Conservation (phyloP, 2,888 invertebrate species). For the Clusia tigrina region DNA sequence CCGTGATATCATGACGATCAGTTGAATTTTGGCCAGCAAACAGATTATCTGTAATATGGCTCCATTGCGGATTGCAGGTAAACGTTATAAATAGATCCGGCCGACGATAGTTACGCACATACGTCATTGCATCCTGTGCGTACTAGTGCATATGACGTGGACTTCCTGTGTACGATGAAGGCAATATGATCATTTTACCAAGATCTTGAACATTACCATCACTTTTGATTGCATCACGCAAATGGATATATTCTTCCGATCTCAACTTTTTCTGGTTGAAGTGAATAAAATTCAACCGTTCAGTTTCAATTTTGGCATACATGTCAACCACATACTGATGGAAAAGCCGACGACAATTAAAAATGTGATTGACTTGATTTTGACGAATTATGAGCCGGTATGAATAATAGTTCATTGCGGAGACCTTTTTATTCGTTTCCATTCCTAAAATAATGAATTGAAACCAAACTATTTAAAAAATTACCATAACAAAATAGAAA, state of each 20-base stretch:
- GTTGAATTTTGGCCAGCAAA: constrained; percentile 18
- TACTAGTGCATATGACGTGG: constrained; percentile 37
- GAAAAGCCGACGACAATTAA: too few relatives aligned
- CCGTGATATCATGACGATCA: constrained; percentile 27
- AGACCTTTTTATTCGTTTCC: too few relatives aligned
- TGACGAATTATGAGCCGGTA: too few relatives aligned
- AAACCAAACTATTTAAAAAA: too few relatives aligned
- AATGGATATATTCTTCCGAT: constrained; percentile 50
- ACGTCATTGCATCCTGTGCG: constrained; percentile 29
- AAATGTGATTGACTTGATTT: too few relatives aligned
- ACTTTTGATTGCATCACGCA: constrained; percentile 49
- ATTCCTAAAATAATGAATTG: too few relatives aligned
- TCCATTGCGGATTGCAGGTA: too few relatives aligned
- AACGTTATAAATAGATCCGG: constrained; percentile 26
- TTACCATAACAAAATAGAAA: too few relatives aligned
- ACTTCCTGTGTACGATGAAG: constrained; percentile 34
- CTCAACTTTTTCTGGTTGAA: constrained; percentile 48
- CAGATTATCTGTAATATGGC: too few relatives aligned
- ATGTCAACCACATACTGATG: constrained; percentile 47
- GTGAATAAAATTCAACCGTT: constrained; percentile 46
- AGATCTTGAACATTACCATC: constrained; percentile 41
- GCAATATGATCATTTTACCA: constrained; percentile 31
- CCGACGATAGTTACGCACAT: constrained; percentile 23
- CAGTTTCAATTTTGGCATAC: constrained; percentile 54
- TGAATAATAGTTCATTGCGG: too few relatives aligned